phyloP scores from a whole-genome alignment of 2,888 invertebrate species.

The Caenorhabditis doughertyi region DNA sequence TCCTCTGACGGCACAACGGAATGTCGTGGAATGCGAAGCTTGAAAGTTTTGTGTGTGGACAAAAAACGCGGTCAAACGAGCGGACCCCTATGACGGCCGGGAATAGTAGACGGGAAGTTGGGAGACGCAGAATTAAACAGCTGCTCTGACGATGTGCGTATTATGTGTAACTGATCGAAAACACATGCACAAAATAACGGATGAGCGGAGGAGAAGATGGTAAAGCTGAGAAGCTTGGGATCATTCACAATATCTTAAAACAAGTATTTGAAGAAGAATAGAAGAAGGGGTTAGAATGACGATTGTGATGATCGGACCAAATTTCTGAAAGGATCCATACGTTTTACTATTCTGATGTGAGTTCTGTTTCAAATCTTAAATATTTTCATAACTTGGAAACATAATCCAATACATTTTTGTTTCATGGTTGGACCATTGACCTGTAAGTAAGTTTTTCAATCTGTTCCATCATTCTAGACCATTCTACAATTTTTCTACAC shows the following conservation, averaged over 20 bases:
- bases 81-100: slow-evolving; percentile 21
- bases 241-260: slow-evolving; percentile 16
- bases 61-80: slow-evolving; percentile 62
- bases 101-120: slow-evolving; percentile 10
- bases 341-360: neutral
- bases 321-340: neutral
- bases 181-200: slow-evolving; percentile 60
- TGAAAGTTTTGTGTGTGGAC: slow-evolving; percentile 32
- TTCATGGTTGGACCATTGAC: too few species aligned
- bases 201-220: slow-evolving; percentile 19
- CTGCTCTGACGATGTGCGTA: slow-evolving; percentile 60
- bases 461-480: too few species aligned
- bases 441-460: too few species aligned
- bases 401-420: too few species aligned
- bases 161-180: slow-evolving; percentile 64
- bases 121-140: slow-evolving; percentile 56
- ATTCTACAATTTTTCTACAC: neutral
- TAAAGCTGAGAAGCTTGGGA: slow-evolving; percentile 21
- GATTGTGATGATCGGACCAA: slow-evolving; percentile 26
- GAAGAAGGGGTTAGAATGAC: slow-evolving; percentile 14
- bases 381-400: too few species aligned
- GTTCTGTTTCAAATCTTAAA: too few species aligned
- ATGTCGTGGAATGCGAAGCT: slow-evolving; percentile 22
- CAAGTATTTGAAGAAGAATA: slow-evolving; percentile 47
- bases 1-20: slow-evolving; percentile 11